These are phyloP conservation scores for Aepyceros melampus DNA, from an alignment of 2,113 vertebrate genomes.

Conservation along the genomic window DNA sequence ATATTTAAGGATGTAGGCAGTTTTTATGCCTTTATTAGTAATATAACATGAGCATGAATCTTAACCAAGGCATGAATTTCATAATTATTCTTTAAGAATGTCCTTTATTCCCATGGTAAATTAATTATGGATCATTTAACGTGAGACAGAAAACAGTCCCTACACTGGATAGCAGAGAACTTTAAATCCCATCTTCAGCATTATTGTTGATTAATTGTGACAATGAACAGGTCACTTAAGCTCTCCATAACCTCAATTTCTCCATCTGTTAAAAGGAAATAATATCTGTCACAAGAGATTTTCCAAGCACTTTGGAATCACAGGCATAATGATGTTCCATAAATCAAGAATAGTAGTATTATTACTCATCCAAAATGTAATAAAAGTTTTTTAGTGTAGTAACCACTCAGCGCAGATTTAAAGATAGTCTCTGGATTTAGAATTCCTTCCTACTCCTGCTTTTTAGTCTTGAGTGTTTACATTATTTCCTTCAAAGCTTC, in stretches of 20 bases:
- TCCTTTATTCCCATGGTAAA: conserved; percentile 31
- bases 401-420: conserved; percentile 44
- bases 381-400: conserved; percentile 19
- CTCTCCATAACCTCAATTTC: conserved; percentile 31
- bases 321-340: conserved; percentile 26
- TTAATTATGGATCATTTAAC: conserved; percentile 51
- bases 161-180: not conserved
- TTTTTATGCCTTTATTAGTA: conserved; percentile 29
- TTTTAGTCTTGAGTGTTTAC: conserved; percentile 58
- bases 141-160: not conserved
- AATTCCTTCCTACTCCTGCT: conserved; percentile 29
- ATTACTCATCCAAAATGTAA: conserved; percentile 54
- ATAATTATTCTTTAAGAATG: conserved; percentile 29
- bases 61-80: conserved; percentile 3
- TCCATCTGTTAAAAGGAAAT: conserved; percentile 36
- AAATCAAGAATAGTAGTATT: conserved; percentile 33
- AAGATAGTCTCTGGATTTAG: conserved; percentile 54
- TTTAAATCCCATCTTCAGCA: conserved; percentile 25
- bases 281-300: conserved; percentile 38
- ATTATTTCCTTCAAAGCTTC: conserved; percentile 48
- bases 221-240: conserved; percentile 21
- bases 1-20: not conserved
- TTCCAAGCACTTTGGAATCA: conserved; percentile 49
- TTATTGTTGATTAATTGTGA: conserved; percentile 42
- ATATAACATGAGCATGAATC: not conserved